Percentiles rank a stretch among this genome's conserved stretches.
phyloP scores from a whole-genome alignment of 2,888 invertebrate species.

The Lepidochrysops patricia region DNA sequence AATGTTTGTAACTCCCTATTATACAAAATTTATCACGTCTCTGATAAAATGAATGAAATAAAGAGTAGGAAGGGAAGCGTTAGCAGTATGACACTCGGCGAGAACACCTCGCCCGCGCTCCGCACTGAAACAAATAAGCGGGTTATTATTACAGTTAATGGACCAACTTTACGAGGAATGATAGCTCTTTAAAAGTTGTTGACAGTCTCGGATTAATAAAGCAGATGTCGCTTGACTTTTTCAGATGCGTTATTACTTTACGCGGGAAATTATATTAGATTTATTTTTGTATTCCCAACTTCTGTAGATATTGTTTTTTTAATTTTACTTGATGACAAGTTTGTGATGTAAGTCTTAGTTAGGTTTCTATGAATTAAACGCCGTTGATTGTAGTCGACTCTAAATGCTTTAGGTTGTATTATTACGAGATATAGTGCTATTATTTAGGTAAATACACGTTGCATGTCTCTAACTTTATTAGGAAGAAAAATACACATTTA shows the following conservation, averaged over 20 bases:
- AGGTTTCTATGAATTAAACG: no score
- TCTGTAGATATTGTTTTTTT: no score
- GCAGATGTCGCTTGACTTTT: conserved; percentile 7
- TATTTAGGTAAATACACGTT: no score
- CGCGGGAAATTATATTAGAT: not conserved
- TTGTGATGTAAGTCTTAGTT: no score
- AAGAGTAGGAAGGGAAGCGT: conserved; percentile 51
- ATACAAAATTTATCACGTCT: conserved; percentile 66
- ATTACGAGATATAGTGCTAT: no score
- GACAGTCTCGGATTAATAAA: conserved; percentile 15
- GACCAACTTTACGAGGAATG: conserved; percentile 24
- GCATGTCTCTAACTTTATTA: no score
- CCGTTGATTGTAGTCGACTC: no score
- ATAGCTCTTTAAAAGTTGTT: conserved; percentile 24
- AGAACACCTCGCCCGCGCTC: conserved; percentile 49
- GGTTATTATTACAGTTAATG: conserved; percentile 29
- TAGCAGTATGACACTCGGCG: conserved; percentile 57
- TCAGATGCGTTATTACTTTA: not conserved
- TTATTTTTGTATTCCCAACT: not conserved
- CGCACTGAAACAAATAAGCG: conserved; percentile 61
- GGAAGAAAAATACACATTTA: no score
- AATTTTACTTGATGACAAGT: no score
- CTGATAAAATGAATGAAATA: conserved; percentile 50
- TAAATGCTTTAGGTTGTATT: no score
- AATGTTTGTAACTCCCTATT: conserved; percentile 5